Evolutionary conservation across 1,140 invertebrate genomes (phyloP).

Genomic region (Drosophila eugracilis): DNA sequence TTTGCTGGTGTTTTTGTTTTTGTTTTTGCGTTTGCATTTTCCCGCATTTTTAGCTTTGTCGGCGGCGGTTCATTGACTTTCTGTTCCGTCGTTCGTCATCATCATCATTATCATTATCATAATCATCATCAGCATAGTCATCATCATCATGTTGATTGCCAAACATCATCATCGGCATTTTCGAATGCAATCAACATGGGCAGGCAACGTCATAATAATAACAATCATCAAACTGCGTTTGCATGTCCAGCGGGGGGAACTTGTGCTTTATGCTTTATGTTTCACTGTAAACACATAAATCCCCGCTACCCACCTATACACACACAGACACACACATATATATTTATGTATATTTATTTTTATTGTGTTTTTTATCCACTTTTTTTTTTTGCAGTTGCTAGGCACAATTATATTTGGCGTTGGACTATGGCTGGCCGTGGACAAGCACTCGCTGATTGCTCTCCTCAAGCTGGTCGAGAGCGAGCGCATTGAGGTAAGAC

Average conservation of each 20-base stretch:
- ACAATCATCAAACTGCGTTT: constrained; percentile 56
- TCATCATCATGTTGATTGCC: constrained; percentile 25
- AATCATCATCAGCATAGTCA: constrained; percentile 19
- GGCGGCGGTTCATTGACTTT: constrained; percentile 68
- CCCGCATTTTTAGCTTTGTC: constrained; percentile 54
- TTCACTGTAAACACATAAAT: constrained; percentile 27
- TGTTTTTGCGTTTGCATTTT: constrained; percentile 43
- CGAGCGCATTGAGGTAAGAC: constrained; percentile 87
- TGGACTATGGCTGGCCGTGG: constrained; percentile 91
- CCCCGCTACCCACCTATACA: background rate
- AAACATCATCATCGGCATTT: constrained; percentile 39
- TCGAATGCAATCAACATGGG: constrained; percentile 74
- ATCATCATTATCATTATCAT: constrained; percentile 36
- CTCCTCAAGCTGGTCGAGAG: constrained; percentile 87
- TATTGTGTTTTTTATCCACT: no score
- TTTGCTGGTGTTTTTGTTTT: constrained; percentile 69
- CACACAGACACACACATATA: background rate
- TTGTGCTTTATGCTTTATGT: constrained; percentile 33
- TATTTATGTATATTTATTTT: constrained; percentile 3
- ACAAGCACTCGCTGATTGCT: constrained; percentile 89
- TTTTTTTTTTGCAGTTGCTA: constrained; percentile 86
- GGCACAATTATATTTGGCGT: constrained; percentile 90
- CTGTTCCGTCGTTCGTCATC: no score
- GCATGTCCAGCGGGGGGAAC: constrained; percentile 33
- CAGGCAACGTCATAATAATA: constrained; percentile 72